Conservation (phyloP, 2,888 invertebrate species). For the Aleiodes leptofemur region DNA sequence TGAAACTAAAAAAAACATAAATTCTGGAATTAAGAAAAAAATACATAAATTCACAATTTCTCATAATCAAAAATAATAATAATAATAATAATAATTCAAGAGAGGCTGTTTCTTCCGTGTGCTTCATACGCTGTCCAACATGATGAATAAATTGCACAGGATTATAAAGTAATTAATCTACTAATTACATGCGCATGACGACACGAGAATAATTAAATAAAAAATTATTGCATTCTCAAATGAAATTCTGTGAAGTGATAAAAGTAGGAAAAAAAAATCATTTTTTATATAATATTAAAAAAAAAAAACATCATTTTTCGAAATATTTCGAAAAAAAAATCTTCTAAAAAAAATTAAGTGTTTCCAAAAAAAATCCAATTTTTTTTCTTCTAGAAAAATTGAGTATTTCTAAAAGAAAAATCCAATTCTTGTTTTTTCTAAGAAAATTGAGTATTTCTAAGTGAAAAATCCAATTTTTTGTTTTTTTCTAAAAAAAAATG, state of each 20-base stretch:
- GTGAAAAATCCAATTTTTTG: too few species aligned
- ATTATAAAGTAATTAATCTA: slow-evolving; percentile 56
- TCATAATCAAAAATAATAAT: background rate
- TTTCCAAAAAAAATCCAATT: too few species aligned
- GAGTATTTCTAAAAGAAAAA: too few species aligned
- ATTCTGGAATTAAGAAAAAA: background rate
- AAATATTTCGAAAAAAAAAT: too few species aligned
- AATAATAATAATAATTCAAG: slow-evolving; percentile 37
- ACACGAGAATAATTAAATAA: background rate
- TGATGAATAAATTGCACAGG: slow-evolving; percentile 52
- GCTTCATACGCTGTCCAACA: slow-evolving; percentile 57
- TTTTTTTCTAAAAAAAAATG: too few species aligned
- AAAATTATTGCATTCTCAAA: background rate
- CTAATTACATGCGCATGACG: slow-evolving; percentile 62
- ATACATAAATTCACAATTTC: background rate
- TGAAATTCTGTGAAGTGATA: slow-evolving; percentile 10
- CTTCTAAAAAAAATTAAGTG: too few species aligned
- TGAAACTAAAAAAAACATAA: background rate
- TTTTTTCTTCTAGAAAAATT: too few species aligned
- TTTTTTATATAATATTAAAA: too few species aligned
- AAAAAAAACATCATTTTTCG: background rate
- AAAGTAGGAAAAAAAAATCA: background rate
- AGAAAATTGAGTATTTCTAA: too few species aligned
- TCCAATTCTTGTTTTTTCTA: too few species aligned
- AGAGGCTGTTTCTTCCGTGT: slow-evolving; percentile 73